Percentiles rank a stretch among this genome's conserved stretches.
These are phyloP conservation scores for Orchestes rusci DNA, from an alignment of 2,888 invertebrate genomes.

Conservation along the genomic window DNA sequence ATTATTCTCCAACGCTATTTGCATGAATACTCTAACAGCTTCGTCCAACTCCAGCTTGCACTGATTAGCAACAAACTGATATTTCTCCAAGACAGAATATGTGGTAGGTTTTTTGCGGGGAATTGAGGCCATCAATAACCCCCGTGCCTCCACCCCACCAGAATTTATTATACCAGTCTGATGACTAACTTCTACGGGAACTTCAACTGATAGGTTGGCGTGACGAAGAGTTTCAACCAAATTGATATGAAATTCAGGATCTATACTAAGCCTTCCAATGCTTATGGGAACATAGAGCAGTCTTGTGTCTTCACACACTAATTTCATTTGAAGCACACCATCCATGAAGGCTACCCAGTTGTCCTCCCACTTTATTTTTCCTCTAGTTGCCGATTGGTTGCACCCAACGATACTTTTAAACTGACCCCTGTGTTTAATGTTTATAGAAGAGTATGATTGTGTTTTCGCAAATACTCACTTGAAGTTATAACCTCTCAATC, in stretches of 20 bases:
- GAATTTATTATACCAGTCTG: conserved; percentile 41
- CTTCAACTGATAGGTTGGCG: conserved; percentile 29
- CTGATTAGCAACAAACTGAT: conserved; percentile 61
- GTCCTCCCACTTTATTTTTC: conserved; percentile 30
- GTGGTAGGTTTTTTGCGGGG: conserved; percentile 60
- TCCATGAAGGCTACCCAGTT: conserved; percentile 88
- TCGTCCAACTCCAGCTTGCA: conserved; percentile 27
- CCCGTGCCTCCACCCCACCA: conserved; percentile 72
- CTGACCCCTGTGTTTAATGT: conserved; percentile 29
- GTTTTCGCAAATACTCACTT: conserved; percentile 27
- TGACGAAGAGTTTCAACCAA: conserved; percentile 3
- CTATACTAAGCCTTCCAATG: conserved; percentile 46
- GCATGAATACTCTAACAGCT: conserved; percentile 52
- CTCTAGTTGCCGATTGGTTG: conserved; percentile 25
- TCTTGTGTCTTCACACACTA: conserved; percentile 59
- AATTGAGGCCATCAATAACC: conserved; percentile 69
- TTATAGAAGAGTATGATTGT: too few relatives aligned
- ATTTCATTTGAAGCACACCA: conserved; percentile 71
- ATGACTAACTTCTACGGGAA: conserved; percentile 36
- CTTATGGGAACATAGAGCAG: too few relatives aligned
- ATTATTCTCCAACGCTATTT: conserved; percentile 65
- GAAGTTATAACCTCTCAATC: conserved; percentile 61
- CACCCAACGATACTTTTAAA: conserved; percentile 31
- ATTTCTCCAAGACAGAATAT: conserved; percentile 71
- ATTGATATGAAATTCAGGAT: conserved; percentile 40